These are phyloP conservation scores for Drosophila paramelanica DNA, from an alignment of 2,888 invertebrate species.

Conservation along the genomic window DNA sequence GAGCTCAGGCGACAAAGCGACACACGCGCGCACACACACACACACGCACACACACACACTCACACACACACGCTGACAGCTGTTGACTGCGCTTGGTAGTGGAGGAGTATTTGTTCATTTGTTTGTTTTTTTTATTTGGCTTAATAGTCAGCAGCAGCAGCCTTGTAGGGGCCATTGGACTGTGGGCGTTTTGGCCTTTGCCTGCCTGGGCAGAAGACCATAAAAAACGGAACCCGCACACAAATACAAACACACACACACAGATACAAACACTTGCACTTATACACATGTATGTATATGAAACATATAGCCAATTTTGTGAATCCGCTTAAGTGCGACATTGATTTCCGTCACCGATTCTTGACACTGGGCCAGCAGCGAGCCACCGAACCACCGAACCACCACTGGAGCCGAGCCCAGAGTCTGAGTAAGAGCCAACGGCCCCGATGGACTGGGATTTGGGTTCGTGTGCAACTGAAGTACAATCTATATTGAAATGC, in stretches of 20 bases:
- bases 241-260: slow-evolving; percentile 2
- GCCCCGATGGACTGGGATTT: slow-evolving; percentile 10
- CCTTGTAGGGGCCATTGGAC: slow-evolving; percentile 35
- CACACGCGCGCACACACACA: slow-evolving; percentile 8
- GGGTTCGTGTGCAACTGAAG: slow-evolving; percentile 43
- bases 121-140: slow-evolving; percentile 61
- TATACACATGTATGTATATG: slow-evolving; percentile 5
- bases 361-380: slow-evolving; percentile 64
- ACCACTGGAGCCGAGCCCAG: slow-evolving; percentile 1
- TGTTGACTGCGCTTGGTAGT: slow-evolving; percentile 35
- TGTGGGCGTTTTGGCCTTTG: slow-evolving; percentile 42
- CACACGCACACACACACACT: slow-evolving; percentile 34
- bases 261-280: slow-evolving; percentile 3
- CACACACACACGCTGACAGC: slow-evolving; percentile 39
- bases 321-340: slow-evolving; percentile 81
- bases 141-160: slow-evolving; percentile 50
- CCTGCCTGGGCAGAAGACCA: slow-evolving; percentile 11
- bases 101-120: slow-evolving; percentile 25
- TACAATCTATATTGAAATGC: slow-evolving; percentile 56
- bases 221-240: slow-evolving; percentile 11
- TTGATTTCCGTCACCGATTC: slow-evolving; percentile 78
- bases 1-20: slow-evolving; percentile 47
- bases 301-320: slow-evolving; percentile 77
- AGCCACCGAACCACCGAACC: slow-evolving; percentile 15
- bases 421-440: neutral